Base-by-base conservation (phyloP, 2,888 invertebrate species). In the Brachylomia viminalis region DNA sequence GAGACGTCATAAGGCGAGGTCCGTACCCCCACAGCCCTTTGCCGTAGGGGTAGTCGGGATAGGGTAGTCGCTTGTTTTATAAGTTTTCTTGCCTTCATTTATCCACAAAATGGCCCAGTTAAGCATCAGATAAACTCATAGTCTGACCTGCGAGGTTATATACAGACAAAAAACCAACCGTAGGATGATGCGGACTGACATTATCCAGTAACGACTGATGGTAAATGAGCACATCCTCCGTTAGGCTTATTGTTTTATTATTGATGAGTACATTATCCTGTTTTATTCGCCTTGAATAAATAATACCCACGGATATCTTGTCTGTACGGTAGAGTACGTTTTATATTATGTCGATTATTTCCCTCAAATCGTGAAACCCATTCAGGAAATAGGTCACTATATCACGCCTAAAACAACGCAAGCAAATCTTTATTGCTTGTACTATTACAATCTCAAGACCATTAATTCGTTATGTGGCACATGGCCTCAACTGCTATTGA, bases 401-500 rank as follows among this genome's bases (percentile, higher is more conserved):
- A 71, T 65, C 38, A 62, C 42, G 27, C 45, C 58, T 5, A 69
- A 74, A 70, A 45, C 33, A 61, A 56, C 8, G 61, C 10, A 80
- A 72, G 33, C 71, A 82, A 75, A 78, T 75, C 23, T 69, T 82
- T 85, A 75, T 71, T 69, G 27, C 65, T 62, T 73, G 30, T 72
- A 62, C 67, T 82, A 71, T 78, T 77, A 75, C 78, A 75, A 75
- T 70, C 52, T 67, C 59, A 54, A 80, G 52, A 58, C 45, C 70
- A 59, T n/a, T n/a, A n/a, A 75, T 84, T 56, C 52, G 59, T 75
- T 79, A 83, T 45, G 78, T 59, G 56, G 56, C 85, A 84, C 49
- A 72, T 85, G 83, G 75, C 11, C 7, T 52, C 56, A 71, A 85
- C 68, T 54, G 61, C 27, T 75, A 65, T 71, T 61, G 67, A 71